These are phyloP conservation scores for Cheilosia vernalis DNA, from an alignment of 2,888 invertebrate species.

Conservation along the genomic window DNA sequence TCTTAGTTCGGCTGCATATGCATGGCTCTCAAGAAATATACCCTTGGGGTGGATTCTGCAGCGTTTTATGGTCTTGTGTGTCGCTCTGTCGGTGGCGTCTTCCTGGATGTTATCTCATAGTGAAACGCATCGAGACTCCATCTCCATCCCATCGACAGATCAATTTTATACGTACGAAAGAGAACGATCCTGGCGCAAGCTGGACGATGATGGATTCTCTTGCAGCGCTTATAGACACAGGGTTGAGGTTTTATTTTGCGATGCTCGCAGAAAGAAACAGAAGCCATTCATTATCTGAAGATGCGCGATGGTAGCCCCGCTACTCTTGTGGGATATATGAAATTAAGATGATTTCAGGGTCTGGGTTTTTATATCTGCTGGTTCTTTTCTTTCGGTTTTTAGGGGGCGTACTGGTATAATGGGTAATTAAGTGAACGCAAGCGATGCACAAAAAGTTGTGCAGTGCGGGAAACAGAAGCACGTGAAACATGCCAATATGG, in stretches of 20 bases:
- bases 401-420: constrained; percentile 20
- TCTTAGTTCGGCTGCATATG: background rate
- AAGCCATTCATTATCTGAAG: constrained; percentile 72
- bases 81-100: constrained; percentile 46
- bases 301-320: constrained; percentile 46
- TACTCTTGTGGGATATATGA: constrained; percentile 68
- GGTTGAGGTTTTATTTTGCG: constrained; percentile 45
- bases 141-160: constrained; percentile 25
- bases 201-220: constrained; percentile 31
- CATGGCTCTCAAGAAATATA: constrained; percentile 50
- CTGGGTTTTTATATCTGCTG: constrained; percentile 16
- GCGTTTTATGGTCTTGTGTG: constrained; percentile 57
- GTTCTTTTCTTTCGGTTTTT: constrained; percentile 11
- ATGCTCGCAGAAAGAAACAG: constrained; percentile 37
- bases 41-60: constrained; percentile 44
- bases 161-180: constrained; percentile 18
- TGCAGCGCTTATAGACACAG: constrained; percentile 20
- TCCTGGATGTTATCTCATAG: constrained; percentile 63
- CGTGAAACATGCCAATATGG: constrained; percentile 48
- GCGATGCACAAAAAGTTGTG: constrained; percentile 9
- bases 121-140: constrained; percentile 33
- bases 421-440: constrained; percentile 67
- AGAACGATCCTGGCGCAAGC: background rate
- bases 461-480: constrained; percentile 55
- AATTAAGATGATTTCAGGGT: constrained; percentile 74